Evolutionary conservation across 2,888 invertebrate species (phyloP), one percentile per base, ranked within the genome.

Genomic region (Acanthopleura granulata): DNA sequence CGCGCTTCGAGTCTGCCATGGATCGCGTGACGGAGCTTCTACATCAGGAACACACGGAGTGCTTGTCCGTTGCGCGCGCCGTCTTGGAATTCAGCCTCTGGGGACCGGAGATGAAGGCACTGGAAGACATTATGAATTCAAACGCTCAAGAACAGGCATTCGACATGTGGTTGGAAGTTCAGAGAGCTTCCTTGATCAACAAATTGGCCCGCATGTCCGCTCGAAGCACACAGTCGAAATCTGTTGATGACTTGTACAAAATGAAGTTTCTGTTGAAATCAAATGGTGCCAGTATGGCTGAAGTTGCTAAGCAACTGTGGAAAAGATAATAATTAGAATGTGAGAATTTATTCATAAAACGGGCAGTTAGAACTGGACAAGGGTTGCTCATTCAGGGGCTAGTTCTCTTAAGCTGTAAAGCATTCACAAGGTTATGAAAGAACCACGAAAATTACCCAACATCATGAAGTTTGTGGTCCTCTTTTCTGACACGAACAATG

Each of bases 231-330:
- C 18, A 18, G n/a, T 74, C 79, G 14, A 78, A 80, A 40, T 81
- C 80, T 12, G 77, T 86, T 30, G 82, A 82, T 49, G 85, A 87
- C 69, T 86, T 84, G 72, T 87, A 86, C 75, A 81, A 83, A n/a
- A 82, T 87, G 81, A 86, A 86, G 72, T 87, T 87, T 77, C 78
- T 87, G 73, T 80, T 86, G 72, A 87, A 87, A 77, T 82, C 87
- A 14, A 86, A 83, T 76, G 83, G 86, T 16, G 80, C 81, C 27
- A 85, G 85, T 72, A 76, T 87, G 62, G 82, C 83, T 0, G 87
- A 87, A 61, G 73, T 49, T 73, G 73, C 40, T 22, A 71, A 57
- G 57, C 29, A 72, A 72, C 50, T 72, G 18, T 72, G 57, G 50
- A 16, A 25, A 51, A 72, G 29, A 72, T 51, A 72, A 18, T 57